These are phyloP conservation scores for Bellardia pandia DNA, from an alignment of 2,888 invertebrate species.

Conservation along the genomic window DNA sequence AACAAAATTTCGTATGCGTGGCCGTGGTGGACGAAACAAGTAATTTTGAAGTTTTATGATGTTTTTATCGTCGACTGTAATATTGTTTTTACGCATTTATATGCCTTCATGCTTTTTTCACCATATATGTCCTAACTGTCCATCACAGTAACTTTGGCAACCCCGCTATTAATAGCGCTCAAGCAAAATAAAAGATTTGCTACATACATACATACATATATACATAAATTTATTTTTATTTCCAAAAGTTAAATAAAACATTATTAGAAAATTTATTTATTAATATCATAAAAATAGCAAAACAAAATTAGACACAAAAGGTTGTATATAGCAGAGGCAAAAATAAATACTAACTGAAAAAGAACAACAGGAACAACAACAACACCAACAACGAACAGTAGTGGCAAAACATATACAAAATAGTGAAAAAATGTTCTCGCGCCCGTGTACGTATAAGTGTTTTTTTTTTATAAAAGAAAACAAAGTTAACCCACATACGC, in stretches of 20 bases:
- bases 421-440: constrained; percentile 4
- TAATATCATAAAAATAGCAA: constrained; percentile 4
- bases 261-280: constrained; percentile 23
- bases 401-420: constrained; percentile 6
- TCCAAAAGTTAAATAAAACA: constrained; percentile 12
- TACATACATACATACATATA: neutral
- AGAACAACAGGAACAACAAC: constrained; percentile 6
- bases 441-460: constrained; percentile 30
- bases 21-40: no score
- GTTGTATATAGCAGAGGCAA: neutral
- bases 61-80: no score
- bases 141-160: neutral
- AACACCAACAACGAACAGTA: neutral
- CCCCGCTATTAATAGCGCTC: neutral
- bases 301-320: neutral
- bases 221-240: neutral
- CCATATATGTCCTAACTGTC: no score
- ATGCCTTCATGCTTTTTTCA: no score
- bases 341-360: neutral
- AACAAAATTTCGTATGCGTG: no score
- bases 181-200: neutral
- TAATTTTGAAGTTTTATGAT: no score
- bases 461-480: neutral
- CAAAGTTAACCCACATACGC: constrained; percentile 38
- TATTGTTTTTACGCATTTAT: no score